Evolutionary conservation across 2,113 vertebrate species (phyloP).

Genomic region (Cyanoliseus patagonus): DNA sequence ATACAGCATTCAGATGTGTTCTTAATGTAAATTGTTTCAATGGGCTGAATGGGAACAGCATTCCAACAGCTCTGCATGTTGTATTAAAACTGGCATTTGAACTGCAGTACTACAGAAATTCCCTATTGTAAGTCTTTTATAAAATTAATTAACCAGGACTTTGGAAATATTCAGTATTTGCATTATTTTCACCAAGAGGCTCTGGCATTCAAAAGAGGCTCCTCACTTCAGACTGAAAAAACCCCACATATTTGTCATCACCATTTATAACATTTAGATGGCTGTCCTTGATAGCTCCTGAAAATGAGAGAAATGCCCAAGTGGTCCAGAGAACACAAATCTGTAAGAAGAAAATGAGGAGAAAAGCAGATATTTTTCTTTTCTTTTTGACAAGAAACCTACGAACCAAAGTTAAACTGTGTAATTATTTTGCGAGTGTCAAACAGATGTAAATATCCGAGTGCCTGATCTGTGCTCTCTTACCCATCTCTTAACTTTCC

Average conservation of each 20-base stretch:
- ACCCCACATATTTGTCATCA: neutral
- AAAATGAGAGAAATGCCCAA: neutral
- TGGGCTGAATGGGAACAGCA: neutral
- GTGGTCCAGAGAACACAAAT: neutral
- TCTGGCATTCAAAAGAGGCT: neutral
- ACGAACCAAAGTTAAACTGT: neutral
- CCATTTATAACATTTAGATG: neutral
- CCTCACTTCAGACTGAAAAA: neutral
- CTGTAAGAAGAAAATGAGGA: neutral
- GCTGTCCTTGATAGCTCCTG: neutral
- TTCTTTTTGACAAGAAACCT: neutral
- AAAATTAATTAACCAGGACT: constrained; percentile 1
- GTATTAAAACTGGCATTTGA: neutral
- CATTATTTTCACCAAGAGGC: neutral
- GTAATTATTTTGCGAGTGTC: neutral
- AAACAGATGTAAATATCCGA: neutral
- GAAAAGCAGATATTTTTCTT: neutral
- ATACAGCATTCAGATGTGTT: neutral
- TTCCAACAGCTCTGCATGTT: neutral
- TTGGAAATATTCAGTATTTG: neutral
- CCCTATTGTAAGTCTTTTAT: neutral
- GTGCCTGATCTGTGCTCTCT: neutral
- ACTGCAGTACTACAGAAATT: neutral
- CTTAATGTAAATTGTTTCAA: neutral
- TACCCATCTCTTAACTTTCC: neutral